phyloP scores from a whole-genome alignment of 1,140 invertebrate genomes.

The Pseudomyrmex concolor region DNA sequence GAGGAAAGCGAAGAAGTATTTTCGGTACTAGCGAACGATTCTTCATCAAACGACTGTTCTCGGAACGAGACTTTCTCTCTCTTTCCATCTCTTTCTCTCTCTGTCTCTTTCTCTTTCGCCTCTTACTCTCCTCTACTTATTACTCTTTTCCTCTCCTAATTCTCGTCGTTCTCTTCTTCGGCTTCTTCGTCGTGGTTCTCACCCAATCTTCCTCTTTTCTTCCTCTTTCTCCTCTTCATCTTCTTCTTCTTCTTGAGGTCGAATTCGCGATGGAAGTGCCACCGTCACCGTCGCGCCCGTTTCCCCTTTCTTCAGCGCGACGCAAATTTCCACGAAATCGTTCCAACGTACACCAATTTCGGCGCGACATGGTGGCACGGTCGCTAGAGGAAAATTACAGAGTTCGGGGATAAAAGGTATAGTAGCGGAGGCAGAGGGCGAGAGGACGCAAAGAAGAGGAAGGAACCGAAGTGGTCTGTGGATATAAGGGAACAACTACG shows the following conservation, averaged over 20 bases:
- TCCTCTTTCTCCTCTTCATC: neutral
- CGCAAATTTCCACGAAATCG: constrained; percentile 71
- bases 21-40: constrained; percentile 43
- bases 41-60: constrained; percentile 51
- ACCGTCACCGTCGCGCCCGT: constrained; percentile 64
- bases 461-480: constrained; percentile 64
- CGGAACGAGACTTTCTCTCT: constrained; percentile 44
- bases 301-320: constrained; percentile 56
- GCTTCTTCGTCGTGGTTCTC: constrained; percentile 36
- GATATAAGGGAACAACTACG: constrained; percentile 52
- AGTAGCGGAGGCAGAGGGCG: constrained; percentile 51
- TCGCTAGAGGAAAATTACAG: constrained; percentile 79
- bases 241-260: constrained; percentile 27
- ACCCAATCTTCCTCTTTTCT: neutral
- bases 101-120: neutral
- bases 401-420: constrained; percentile 69
- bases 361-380: constrained; percentile 73
- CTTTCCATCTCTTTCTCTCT: neutral
- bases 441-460: constrained; percentile 69
- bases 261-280: constrained; percentile 58
- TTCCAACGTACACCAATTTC: constrained; percentile 74
- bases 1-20: constrained; percentile 44
- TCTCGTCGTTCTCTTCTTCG: constrained; percentile 56
- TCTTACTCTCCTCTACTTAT: constrained; percentile 37
- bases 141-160: constrained; percentile 45